phyloP scores from a whole-genome alignment of 2,113 vertebrate genomes.

The Paedocypris sp. region DNA sequence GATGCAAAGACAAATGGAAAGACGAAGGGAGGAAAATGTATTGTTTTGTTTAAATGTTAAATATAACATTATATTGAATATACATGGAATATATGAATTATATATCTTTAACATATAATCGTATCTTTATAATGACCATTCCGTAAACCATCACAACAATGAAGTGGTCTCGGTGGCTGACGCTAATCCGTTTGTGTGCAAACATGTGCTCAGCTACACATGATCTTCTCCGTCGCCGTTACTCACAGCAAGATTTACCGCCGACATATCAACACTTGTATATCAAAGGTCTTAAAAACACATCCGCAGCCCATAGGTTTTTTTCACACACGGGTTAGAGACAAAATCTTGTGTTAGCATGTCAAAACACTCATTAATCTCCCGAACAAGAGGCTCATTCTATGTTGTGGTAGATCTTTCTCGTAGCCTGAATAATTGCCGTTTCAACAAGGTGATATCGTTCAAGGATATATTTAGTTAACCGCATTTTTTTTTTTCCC shows the following conservation, averaged over 20 bases:
- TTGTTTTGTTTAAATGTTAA: too few species aligned
- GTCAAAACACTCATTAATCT: conserved; percentile 18
- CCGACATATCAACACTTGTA: background rate
- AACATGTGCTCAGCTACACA: background rate
- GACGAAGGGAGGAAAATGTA: too few species aligned
- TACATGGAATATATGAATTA: too few species aligned
- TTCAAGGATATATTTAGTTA: conserved; percentile 35
- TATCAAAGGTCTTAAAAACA: background rate
- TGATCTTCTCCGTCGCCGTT: background rate
- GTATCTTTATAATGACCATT: background rate
- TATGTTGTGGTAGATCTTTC: too few species aligned
- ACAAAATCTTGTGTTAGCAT: background rate
- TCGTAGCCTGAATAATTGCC: too few species aligned
- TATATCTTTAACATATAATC: too few species aligned
- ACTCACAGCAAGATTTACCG: background rate
- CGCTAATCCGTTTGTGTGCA: background rate
- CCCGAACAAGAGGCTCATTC: background rate
- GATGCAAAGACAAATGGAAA: too few species aligned
- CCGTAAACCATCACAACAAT: background rate
- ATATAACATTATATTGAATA: too few species aligned
- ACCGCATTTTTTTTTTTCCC: conserved; percentile 36
- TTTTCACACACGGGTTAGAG: conserved; percentile 6
- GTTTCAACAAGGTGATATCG: conserved; percentile 14
- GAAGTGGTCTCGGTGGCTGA: background rate
- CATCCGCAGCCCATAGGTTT: background rate